Percentiles rank a stretch among this genome's conserved stretches.
Conservation (phyloP, 2,113 vertebrate genomes). For the Colinus virginianus region DNA sequence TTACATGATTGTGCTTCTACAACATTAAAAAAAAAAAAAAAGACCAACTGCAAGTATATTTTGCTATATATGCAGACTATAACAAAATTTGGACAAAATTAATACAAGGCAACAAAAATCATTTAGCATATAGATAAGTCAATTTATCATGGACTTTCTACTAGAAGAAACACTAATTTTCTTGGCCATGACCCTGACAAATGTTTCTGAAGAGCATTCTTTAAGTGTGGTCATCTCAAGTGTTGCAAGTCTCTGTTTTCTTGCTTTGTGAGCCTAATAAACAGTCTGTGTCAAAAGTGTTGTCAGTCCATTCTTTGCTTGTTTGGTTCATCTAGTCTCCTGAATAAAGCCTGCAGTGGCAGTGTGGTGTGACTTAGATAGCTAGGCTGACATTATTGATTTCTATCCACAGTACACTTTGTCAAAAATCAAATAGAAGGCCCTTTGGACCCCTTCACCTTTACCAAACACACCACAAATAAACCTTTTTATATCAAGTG, state of each 20-base stretch:
- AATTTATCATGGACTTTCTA: constrained; percentile 97
- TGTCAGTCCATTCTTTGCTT: constrained; percentile 96
- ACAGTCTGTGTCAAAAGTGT: constrained; percentile 91
- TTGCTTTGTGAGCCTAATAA: constrained; percentile 89
- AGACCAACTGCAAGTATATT: background rate
- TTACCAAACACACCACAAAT: constrained; percentile 92
- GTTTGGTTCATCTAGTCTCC: constrained; percentile 92
- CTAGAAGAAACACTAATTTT: constrained; percentile 95
- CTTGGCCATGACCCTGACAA: constrained; percentile 93
- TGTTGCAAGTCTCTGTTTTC: constrained; percentile 76
- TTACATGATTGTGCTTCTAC: background rate
- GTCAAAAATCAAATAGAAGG: constrained; percentile 99
- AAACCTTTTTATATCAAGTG: constrained; percentile 85
- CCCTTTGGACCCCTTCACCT: constrained; percentile 97
- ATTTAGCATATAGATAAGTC: constrained; percentile 99
- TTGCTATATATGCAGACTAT: constrained; percentile 71
- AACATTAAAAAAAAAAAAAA: background rate
- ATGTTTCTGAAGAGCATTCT: constrained; percentile 82
- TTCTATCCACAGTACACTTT: constrained; percentile 95
- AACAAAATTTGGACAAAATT: constrained; percentile 82
- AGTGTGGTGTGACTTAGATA: constrained; percentile 80
- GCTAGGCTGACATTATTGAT: constrained; percentile 94
- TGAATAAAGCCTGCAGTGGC: constrained; percentile 83
- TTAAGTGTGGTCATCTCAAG: constrained; percentile 85
- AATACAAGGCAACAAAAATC: constrained; percentile 82